phyloP scores from a whole-genome alignment of 2,113 vertebrate species.

The Bambusicola thoracicus region DNA sequence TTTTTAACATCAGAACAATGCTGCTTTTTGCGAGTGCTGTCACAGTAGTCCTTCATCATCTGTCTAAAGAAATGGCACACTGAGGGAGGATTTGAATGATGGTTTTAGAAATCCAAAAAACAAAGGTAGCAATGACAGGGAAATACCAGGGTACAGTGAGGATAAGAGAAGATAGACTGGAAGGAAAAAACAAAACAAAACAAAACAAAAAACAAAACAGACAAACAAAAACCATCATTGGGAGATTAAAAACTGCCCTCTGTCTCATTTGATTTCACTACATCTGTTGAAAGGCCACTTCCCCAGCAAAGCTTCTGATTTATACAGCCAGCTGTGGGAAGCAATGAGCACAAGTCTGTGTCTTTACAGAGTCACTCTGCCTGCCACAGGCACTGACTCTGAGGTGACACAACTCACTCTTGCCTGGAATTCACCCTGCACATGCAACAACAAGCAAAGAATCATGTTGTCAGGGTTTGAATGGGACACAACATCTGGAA shows the following conservation, averaged over 20 bases:
- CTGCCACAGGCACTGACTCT: accelerated
- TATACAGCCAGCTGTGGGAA: background rate
- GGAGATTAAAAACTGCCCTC: background rate
- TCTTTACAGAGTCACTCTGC: background rate
- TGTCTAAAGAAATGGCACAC: background rate
- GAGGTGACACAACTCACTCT: background rate
- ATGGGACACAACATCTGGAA: background rate
- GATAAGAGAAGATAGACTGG: background rate
- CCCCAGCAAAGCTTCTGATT: background rate
- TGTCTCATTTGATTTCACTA: background rate
- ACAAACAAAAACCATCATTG: background rate
- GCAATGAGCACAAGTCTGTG: background rate
- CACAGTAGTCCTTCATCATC: background rate
- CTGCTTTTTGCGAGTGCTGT: background rate
- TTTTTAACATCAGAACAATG: background rate
- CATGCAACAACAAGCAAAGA: background rate
- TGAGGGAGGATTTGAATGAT: background rate
- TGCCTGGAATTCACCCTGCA: background rate
- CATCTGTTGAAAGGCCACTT: background rate
- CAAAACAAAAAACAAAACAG: background rate
- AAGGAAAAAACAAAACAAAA: background rate
- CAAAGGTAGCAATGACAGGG: background rate
- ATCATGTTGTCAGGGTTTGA: background rate
- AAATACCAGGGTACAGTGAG: background rate
- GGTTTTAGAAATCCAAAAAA: background rate